Base-by-base conservation (phyloP, 2,888 invertebrate genomes). In the Cheiracanthium punctorium region DNA sequence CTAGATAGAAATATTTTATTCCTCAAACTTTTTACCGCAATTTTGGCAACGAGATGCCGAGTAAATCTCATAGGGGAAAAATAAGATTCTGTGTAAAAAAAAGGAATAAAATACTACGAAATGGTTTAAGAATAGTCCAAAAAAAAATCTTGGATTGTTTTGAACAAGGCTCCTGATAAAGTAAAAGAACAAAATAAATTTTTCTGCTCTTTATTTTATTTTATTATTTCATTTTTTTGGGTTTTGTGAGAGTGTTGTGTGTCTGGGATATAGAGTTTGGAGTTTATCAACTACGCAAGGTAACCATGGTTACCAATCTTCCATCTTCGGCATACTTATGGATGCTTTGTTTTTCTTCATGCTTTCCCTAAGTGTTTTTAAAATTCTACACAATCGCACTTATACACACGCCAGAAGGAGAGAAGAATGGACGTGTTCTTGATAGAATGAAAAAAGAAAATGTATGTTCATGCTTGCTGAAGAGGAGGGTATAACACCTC, bases 271-370 rank as follows among this genome's bases (percentile, higher is more conserved):
- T 17, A 48, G 75, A n/a, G 69, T 48, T 80, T 71, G 17, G 67
- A 80, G 64, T 24, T 64, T 64, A 71, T 71, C 75, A 64, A 75
- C 75, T 82, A 75, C 75, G 71, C 41, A 30, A 30, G 24, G 82
- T 76, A 75, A 20, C 82, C 41, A 76, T 82, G 76, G 82, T 29
- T 30, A 76, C 81, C 24, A 14, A 30, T 58, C 72, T 29, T 80
- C 72, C 43, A n/a, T 41, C 24, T 64, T 29, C 24, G 4, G 24
- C 24, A 20, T 14, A 33, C 14, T 29, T 33, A 20, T n/a, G 7
- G 33, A 37, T n/a, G 28, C 29, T 33, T 69, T 69, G 28, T 28
- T 32, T 37, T 24, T 20, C 12, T 17, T 58, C 12, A 4, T 17
- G 24, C 58, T 58, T 24, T 17, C 4, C 24, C 24, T 24, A 48